These are phyloP conservation scores for Ophion costatus DNA, from an alignment of 2,888 invertebrate species.

Conservation along the genomic window DNA sequence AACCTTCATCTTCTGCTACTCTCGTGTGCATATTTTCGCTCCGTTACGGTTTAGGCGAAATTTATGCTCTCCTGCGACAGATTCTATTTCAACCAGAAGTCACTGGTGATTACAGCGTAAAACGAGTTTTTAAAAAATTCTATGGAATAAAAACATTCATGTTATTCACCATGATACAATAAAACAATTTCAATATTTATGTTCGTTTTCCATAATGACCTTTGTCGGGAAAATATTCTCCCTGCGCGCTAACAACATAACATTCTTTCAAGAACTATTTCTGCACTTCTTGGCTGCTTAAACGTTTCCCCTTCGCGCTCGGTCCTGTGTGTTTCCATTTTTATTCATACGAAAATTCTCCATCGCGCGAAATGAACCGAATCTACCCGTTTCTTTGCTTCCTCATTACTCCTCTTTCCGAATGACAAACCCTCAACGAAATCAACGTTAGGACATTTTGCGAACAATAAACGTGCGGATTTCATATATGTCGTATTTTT, in stretches of 20 bases:
- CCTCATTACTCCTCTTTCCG: not conserved
- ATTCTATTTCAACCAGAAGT: not conserved
- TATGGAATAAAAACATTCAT: not conserved
- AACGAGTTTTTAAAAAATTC: not conserved
- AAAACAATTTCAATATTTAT: no score
- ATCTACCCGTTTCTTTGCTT: no score
- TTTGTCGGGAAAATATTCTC: no score
- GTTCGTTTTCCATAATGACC: no score
- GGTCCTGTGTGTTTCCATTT: not conserved
- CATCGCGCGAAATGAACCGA: no score
- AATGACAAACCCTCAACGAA: not conserved
- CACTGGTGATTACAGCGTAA: not conserved
- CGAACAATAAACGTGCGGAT: slow-evolving; percentile 1
- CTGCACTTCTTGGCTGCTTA: no score
- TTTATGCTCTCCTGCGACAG: not conserved
- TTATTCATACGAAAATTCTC: not conserved
- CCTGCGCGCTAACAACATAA: no score
- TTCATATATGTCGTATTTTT: not conserved
- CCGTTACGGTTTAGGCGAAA: not conserved
- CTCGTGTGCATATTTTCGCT: not conserved
- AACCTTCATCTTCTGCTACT: slow-evolving; percentile 10
- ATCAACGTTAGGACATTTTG: not conserved
- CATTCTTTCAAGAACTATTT: no score
- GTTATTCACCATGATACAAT: not conserved
- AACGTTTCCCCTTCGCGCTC: no score